Percentiles rank a stretch among this genome's conserved stretches.
Evolutionary conservation across 2,113 vertebrate genomes (phyloP).

Genomic region (Probosciger aterrimus): DNA sequence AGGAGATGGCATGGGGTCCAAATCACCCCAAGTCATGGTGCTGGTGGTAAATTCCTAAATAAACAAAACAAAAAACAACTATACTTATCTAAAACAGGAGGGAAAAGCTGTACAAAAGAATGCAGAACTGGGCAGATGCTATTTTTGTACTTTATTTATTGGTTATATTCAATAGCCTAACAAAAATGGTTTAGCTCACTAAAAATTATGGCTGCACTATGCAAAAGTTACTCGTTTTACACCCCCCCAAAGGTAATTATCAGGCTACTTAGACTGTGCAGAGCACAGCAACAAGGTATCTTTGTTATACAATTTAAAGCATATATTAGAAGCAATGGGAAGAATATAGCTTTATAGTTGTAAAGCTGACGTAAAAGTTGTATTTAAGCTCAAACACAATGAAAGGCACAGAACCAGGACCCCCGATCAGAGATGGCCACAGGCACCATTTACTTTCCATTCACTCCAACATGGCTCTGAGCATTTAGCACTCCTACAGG

Average conservation of each 20-base stretch:
- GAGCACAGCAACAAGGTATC: background rate
- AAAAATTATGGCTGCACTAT: background rate
- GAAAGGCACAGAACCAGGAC: background rate
- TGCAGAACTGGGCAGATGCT: background rate
- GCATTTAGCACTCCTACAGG: background rate
- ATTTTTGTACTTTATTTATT: background rate
- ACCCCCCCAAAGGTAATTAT: background rate
- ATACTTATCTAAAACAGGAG: background rate
- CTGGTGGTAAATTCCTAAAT: background rate
- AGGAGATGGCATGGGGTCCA: background rate
- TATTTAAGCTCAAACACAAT: background rate
- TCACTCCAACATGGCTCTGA: fast-evolving
- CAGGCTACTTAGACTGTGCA: background rate
- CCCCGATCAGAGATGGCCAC: background rate
- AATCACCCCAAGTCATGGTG: background rate
- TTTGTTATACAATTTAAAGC: background rate
- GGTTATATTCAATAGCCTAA: background rate
- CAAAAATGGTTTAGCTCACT: background rate
- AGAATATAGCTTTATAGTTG: background rate
- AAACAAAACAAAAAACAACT: background rate
- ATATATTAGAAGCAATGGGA: background rate
- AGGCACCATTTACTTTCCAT: background rate
- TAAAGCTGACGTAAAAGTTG: background rate
- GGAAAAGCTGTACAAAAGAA: background rate
- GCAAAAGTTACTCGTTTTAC: background rate